phyloP scores from a whole-genome alignment of 2,113 vertebrate species.

The Pollimyrus isidori region DNA sequence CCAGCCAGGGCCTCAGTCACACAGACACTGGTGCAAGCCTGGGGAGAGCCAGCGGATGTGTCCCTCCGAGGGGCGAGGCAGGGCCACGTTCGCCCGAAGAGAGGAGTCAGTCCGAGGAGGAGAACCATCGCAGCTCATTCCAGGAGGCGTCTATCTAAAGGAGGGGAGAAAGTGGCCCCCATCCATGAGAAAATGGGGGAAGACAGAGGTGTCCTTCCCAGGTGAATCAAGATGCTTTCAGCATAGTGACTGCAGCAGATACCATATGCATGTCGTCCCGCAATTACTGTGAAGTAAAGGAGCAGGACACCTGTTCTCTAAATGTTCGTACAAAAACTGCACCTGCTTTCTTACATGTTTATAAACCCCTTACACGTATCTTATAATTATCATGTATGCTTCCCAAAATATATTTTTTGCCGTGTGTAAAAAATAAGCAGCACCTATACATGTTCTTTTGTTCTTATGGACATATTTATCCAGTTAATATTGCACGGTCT shows the following conservation, averaged over 20 bases:
- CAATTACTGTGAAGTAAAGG: neutral
- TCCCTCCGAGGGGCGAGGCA: neutral
- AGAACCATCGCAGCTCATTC: neutral
- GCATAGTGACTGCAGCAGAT: neutral
- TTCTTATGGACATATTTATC: neutral
- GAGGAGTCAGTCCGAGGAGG: neutral
- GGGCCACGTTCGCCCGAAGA: neutral
- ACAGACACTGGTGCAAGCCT: too few relatives aligned
- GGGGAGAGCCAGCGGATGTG: neutral
- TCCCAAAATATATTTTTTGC: neutral
- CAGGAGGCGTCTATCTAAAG: slow-evolving; percentile 26
- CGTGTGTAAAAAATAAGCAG: neutral
- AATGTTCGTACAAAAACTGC: neutral
- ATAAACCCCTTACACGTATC: neutral
- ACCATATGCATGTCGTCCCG: neutral
- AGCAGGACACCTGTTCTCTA: neutral
- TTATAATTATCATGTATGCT: neutral
- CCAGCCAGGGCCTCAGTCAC: slow-evolving; percentile 34
- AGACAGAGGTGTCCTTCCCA: slow-evolving; percentile 40
- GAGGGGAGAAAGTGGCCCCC: slow-evolving; percentile 30
- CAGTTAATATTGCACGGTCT: neutral
- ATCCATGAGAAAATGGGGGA: slow-evolving; percentile 45
- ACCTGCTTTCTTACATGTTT: neutral
- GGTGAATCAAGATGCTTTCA: slow-evolving; percentile 31
- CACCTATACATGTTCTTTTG: neutral